Percentiles rank a stretch among this genome's conserved stretches.
These are phyloP conservation scores for Bombus fervidus DNA, from an alignment of 1,140 invertebrate genomes.

Conservation along the genomic window DNA sequence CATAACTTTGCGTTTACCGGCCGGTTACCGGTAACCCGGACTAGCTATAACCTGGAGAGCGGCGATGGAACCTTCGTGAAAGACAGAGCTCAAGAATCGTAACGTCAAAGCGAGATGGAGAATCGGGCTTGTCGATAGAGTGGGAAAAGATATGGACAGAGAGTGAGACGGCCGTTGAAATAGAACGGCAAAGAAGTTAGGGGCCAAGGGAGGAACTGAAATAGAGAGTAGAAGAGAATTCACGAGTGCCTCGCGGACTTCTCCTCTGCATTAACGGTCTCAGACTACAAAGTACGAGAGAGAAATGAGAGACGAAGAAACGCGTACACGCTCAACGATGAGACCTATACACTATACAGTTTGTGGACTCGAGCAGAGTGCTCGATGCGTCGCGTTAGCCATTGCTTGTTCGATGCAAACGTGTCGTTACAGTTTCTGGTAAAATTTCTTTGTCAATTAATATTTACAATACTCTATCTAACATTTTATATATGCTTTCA, in stretches of 20 bases:
- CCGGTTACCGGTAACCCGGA: conserved; percentile 42
- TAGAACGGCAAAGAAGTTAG: conserved; percentile 41
- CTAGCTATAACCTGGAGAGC: conserved; percentile 37
- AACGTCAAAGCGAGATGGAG: conserved; percentile 1
- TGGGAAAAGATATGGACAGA: neutral
- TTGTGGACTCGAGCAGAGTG: no score
- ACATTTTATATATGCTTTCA: neutral
- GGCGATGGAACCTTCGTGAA: conserved; percentile 4
- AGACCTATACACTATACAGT: conserved; percentile 21
- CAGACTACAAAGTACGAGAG: conserved; percentile 48
- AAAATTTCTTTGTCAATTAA: neutral
- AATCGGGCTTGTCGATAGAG: conserved; percentile 19
- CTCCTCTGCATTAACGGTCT: conserved; percentile 64
- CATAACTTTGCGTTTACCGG: conserved; percentile 51
- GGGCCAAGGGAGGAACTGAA: conserved; percentile 31
- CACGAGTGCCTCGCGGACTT: conserved; percentile 57
- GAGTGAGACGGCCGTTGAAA: conserved; percentile 21
- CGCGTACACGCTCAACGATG: conserved; percentile 17
- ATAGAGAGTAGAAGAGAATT: conserved; percentile 62
- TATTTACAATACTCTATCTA: neutral
- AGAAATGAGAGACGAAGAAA: conserved; percentile 12
- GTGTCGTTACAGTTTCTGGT: neutral
- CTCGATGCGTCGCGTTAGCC: neutral
- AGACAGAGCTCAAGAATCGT: conserved; percentile 13
- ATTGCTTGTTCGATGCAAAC: neutral